Evolutionary conservation across 2,797 vertebrate species (phyloP).

Genomic region (Heteromormyrus szaboi): DNA sequence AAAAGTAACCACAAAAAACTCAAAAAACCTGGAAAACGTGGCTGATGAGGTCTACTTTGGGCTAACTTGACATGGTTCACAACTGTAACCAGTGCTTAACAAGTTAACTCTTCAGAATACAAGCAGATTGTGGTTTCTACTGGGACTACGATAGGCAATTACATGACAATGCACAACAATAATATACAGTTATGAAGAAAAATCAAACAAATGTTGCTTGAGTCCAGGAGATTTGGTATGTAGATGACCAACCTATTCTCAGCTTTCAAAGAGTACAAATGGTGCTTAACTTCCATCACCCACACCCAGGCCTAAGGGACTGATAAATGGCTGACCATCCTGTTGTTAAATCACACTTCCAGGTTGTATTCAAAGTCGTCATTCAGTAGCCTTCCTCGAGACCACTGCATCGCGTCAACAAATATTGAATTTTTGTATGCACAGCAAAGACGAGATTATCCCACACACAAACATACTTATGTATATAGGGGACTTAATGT

Average conservation of each 20-base stretch:
- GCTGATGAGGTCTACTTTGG: not conserved
- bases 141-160: not conserved
- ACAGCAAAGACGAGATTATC: not conserved
- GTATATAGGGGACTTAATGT: not conserved
- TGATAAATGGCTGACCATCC: not conserved
- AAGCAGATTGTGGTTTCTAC: not conserved
- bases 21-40: not conserved
- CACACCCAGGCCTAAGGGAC: not conserved
- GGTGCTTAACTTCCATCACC: not conserved
- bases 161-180: not conserved
- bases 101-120: not conserved
- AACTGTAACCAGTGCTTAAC: not conserved
- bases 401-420: not conserved
- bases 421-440: not conserved
- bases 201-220: not conserved
- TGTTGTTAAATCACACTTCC: not conserved
- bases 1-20: not conserved
- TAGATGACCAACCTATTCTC: not conserved
- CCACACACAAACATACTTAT: not conserved
- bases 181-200: not conserved
- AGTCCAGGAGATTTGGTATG: not conserved
- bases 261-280: not conserved
- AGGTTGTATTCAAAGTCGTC: not conserved
- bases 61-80: not conserved
- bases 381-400: not conserved